Evolutionary conservation across 2,797 vertebrate genomes (phyloP).

Genomic region (Euphonia xanthogaster): DNA sequence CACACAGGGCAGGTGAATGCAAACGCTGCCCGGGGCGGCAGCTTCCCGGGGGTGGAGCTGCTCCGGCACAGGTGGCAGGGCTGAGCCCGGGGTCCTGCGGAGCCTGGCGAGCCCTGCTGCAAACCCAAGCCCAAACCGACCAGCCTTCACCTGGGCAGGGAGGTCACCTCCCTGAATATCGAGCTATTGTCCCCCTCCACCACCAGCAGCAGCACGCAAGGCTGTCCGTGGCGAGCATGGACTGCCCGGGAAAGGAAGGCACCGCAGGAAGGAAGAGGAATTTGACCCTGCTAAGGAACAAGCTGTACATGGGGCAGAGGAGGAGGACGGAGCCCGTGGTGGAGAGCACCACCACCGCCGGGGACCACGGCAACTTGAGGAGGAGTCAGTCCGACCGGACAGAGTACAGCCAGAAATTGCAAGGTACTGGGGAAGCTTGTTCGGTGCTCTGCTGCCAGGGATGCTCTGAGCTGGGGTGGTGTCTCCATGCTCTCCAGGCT

Average conservation of each 20-base stretch:
- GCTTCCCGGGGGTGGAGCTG: slow-evolving; percentile 81
- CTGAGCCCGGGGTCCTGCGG: slow-evolving; percentile 65
- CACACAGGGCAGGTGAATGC: slow-evolving; percentile 26
- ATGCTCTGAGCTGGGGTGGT: neutral
- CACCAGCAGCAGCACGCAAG: neutral
- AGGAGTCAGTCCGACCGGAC: slow-evolving; percentile 97
- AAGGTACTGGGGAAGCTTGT: slow-evolving; percentile 82
- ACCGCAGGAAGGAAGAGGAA: slow-evolving; percentile 81
- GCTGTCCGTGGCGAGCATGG: slow-evolving; percentile 78
- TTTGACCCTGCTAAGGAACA: slow-evolving; percentile 82
- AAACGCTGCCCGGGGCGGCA: slow-evolving; percentile 57
- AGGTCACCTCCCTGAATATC: neutral
- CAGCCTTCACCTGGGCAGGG: neutral
- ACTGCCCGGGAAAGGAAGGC: slow-evolving; percentile 77
- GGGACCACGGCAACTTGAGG: slow-evolving; percentile 84
- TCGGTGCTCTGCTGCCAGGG: neutral
- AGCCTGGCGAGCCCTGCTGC: neutral
- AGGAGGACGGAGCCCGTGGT: slow-evolving; percentile 93
- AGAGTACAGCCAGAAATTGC: slow-evolving; percentile 92
- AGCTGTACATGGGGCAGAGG: slow-evolving; percentile 87
- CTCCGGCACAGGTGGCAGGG: slow-evolving; percentile 76
- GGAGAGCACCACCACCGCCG: slow-evolving; percentile 43
- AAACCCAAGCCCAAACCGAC: neutral
- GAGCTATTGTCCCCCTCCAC: no score
- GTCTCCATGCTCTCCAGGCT: neutral